Percentiles rank a stretch among this genome's conserved stretches.
Evolutionary conservation across 2,888 invertebrate genomes (phyloP).

Genomic region (Labia minor): DNA sequence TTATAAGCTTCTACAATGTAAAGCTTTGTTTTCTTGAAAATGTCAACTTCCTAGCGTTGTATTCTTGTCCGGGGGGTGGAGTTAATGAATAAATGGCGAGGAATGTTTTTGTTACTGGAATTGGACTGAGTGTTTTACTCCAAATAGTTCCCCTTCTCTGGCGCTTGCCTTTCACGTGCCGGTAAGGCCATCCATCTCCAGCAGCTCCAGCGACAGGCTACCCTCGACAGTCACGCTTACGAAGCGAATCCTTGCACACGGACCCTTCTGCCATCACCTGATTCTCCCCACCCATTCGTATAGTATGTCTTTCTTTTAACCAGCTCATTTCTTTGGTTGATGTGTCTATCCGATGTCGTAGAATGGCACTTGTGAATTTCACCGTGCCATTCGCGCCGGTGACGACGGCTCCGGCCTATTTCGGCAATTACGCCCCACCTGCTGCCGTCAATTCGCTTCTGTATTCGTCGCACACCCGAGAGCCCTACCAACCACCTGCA

Average conservation of each 20-base stretch:
- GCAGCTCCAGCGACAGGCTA: constrained; percentile 4
- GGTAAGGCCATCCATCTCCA: constrained; percentile 13
- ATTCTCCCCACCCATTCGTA: neutral
- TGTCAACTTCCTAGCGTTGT: too few species aligned
- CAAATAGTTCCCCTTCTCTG: constrained; percentile 8
- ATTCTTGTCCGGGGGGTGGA: neutral
- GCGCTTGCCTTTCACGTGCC: constrained; percentile 13
- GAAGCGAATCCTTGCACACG: neutral
- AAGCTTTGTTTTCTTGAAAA: too few species aligned
- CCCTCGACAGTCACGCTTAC: neutral
- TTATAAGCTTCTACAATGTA: too few species aligned
- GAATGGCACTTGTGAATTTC: constrained; percentile 35
- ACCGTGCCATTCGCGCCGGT: constrained; percentile 34
- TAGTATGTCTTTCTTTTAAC: neutral
- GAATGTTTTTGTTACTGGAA: constrained; percentile 7
- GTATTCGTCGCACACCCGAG: constrained; percentile 29
- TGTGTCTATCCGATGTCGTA: constrained; percentile 8
- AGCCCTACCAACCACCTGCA: constrained; percentile 28
- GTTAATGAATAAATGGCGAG: neutral
- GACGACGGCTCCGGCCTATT: constrained; percentile 33
- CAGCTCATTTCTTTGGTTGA: neutral
- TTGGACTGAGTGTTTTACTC: constrained; percentile 6
- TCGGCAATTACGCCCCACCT: constrained; percentile 30
- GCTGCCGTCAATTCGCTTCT: constrained; percentile 24
- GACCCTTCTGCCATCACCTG: neutral